A percentile compares a stretch with the other conserved stretches of the same genome.
Conservation (phyloP, 1,140 invertebrate species). For the Bombus vancouverensis region DNA sequence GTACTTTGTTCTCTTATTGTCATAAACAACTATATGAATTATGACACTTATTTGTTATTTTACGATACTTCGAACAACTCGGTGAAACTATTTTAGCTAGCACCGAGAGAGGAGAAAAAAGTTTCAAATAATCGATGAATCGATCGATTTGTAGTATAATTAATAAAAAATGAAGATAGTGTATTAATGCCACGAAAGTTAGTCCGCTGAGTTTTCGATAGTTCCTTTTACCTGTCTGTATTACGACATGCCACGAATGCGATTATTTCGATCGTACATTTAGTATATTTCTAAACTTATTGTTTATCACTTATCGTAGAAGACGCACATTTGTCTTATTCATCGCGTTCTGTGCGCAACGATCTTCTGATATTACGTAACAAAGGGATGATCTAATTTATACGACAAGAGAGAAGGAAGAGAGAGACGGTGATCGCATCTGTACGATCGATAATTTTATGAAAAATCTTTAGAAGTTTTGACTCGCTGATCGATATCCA, state of each 20-base stretch:
- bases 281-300: conserved; percentile 11
- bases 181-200: conserved; percentile 35
- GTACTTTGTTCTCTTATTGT: too few species aligned
- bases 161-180: background rate
- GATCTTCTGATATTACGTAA: background rate
- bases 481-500: conserved; percentile 34
- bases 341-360: conserved; percentile 6
- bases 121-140: background rate
- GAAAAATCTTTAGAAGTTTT: background rate
- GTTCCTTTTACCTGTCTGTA: conserved; percentile 69
- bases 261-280: conserved; percentile 34
- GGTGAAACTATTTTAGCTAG: too few species aligned
- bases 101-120: too few species aligned
- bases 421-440: background rate
- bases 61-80: too few species aligned
- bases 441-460: background rate
- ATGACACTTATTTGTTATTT: too few species aligned
- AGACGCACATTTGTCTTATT: background rate
- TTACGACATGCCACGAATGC: conserved; percentile 16
- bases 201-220: conserved; percentile 65
- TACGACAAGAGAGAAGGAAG: background rate
- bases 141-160: background rate
- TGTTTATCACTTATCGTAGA: background rate
- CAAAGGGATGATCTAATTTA: background rate
- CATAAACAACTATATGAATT: too few species aligned